Base-by-base conservation (phyloP, 2,113 vertebrate genomes). In the Ciconia boyciana region DNA sequence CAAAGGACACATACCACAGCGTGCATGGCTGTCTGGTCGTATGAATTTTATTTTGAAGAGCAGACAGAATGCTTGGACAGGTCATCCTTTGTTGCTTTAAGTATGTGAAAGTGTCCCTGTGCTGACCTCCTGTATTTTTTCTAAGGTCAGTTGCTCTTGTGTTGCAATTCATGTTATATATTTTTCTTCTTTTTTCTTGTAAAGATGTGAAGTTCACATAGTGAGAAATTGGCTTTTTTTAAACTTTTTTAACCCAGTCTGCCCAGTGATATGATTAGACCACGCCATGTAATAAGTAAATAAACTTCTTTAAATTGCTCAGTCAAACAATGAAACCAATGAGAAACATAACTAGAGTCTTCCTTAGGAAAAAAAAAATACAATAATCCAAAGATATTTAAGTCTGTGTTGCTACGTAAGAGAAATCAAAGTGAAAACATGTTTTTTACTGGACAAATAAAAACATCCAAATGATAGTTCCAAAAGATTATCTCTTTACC, bases 21-120 rank as follows among this genome's bases (percentile, higher is more conserved):
- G 0, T 77, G 54, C 86, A 89, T 83, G 71, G 70, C 21, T 83
- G 92, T 87, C 95, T 93, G 83, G 94, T 87, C 89, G 31, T n/a
- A 54, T 82, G 49, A 92, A 72, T 85, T 89, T 85, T 61, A 84
- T 90, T 97, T 94, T 87, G 90, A 95, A 89, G 39, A 91, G 88
- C 29, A 79, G 71, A 71, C n/a, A 95, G 61, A 84, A 82, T 43
- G 92, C 52, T 94, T 96, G 71, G 16, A 81, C 20, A 6, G 87
- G 39, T 70, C 9, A 28, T 68, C 60, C 64, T 92, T 92, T 95
- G 65, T 97, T 94, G 64, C 29, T 92, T 84, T 87, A 82, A 84
- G 34, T 54, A 52, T 65, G 48, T 79, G 77, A 91, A 87, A 91
- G 25, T 69, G 39, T 74, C 76, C 48, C 60, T 92, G 24, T 83